Evolutionary conservation across 2,113 vertebrate genomes (phyloP).

Genomic region (Neopipo cinnamomea): DNA sequence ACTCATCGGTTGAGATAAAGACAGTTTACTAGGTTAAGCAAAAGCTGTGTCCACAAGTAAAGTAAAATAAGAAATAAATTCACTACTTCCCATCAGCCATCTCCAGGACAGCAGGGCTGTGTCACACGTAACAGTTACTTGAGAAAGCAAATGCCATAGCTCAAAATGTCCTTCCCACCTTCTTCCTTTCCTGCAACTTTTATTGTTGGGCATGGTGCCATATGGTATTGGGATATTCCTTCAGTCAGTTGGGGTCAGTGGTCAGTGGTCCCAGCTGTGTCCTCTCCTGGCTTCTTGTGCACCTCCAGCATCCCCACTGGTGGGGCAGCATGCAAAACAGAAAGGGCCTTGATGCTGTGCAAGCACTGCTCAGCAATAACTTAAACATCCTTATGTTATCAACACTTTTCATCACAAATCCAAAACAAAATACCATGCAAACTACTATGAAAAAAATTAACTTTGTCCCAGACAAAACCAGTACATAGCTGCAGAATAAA

Average conservation of each 20-base stretch:
- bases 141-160: not conserved
- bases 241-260: not conserved
- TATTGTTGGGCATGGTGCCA: not conserved
- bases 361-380: not conserved
- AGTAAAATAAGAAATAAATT: not conserved
- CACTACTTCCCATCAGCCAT: not conserved
- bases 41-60: not conserved
- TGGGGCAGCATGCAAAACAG: not conserved
- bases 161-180: rapidly evolving
- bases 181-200: not conserved
- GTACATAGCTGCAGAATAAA: not conserved
- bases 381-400: not conserved
- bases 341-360: not conserved
- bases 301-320: rapidly evolving
- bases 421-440: not conserved
- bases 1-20: not conserved
- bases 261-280: not conserved
- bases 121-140: rapidly evolving
- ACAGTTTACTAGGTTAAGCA: not conserved
- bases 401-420: not conserved
- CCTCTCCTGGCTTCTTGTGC: not conserved
- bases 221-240: not conserved
- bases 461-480: not conserved
- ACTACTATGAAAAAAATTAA: not conserved
- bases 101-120: not conserved